Base-by-base conservation (phyloP, 2,888 invertebrate species). In the Seira ritae region DNA sequence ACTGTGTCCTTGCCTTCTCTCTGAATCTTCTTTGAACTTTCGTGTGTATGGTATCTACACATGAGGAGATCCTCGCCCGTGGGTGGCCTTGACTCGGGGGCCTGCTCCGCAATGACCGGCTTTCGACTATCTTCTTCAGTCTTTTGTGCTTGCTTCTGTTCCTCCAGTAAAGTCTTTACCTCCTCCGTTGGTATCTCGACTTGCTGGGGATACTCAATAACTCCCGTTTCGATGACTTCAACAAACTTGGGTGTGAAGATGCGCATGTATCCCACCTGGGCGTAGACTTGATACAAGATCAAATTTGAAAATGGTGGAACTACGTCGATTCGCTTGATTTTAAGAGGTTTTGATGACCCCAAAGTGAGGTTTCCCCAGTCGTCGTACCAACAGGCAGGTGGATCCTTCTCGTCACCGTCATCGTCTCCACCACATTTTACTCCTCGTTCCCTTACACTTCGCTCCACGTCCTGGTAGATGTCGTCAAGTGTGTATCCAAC, bases 401-500 rank as follows among this genome's bases (percentile, higher is more conserved):
- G 2, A 37, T 8, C 62, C 15, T 8, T 1, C 15, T 20, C 20
- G 62, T 17, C 12, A 15, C 73, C 55, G 37, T 24, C 17, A 65
- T 37, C 6, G 31, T 8, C n/a, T 22, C 22, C 1, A 17, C 37
- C 31, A 10, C 19, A 12, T 17, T 19, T 8, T n/a, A n/a, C 22
- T 55, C 42, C 22, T 69, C 19, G 19, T 0, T 77, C 62, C 50
- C 31, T 46, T 10, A 75, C 15, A 3, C 22, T 19, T 8, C 24
- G 46, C 8, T 68, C 75, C 37, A 77, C 3, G 12, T 69, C 69
- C 20, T 55, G 17, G 37, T 42, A 60, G 22, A 66, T 19, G 22
- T 62, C 60, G 31, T 60, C 62, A 6, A 72, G 42, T 2, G 31
- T 17, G 60, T 68, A 78, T 0, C 86, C 86, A 22, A 86, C 22